Base-by-base conservation (phyloP, 2,888 invertebrate genomes). In the Masnerella sp. region DNA sequence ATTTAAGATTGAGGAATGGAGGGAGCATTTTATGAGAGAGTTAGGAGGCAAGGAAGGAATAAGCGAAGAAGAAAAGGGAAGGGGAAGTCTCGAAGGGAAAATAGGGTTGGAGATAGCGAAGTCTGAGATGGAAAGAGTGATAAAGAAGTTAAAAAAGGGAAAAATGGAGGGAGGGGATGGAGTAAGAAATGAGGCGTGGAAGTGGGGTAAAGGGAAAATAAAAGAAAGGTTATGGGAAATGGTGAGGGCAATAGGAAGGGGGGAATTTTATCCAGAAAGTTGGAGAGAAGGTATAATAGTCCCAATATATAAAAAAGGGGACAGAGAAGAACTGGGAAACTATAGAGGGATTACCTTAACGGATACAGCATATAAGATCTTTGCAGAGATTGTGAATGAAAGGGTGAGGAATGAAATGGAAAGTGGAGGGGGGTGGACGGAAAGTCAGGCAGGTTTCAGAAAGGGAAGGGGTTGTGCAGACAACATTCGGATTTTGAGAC, bases 1-100 rank as follows among this genome's bases (percentile, higher is more conserved):
- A n/a, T 40, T 18, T 22, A 15, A 14, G 11, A 40, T 54, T 17
- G 36, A 38, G 7, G 40, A 40, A n/a, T 54, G 54, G 40, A 17
- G 14, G 11, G 18, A 40, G 17, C 14, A 14, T 28, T 54, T 40
- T 17, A 28, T 54, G 54, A 32, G 8, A 17, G 32, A 20, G 42
- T 11, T 56, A 17, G 30, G 11, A 9, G 20, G 56, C 5, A 9
- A 9, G 7, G 20, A 2, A 25, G 43, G 25, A 14, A 25, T 7
- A 11, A 7, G 49, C 7, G 22, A 4, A 11, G 14, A 8, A 36
- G 14, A 7, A 17, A 12, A 20, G 1, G 5, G 38, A 28, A 17
- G 17, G 40, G n/a, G n/a, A n/a, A n/a, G n/a, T n/a, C n/a, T n/a
- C n/a, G n/a, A n/a, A n/a, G n/a, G n/a, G n/a, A n/a, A n/a, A n/a